Evolutionary conservation across 2,797 vertebrate genomes (phyloP).

Genomic region (Pseudocheirus occidentalis): DNA sequence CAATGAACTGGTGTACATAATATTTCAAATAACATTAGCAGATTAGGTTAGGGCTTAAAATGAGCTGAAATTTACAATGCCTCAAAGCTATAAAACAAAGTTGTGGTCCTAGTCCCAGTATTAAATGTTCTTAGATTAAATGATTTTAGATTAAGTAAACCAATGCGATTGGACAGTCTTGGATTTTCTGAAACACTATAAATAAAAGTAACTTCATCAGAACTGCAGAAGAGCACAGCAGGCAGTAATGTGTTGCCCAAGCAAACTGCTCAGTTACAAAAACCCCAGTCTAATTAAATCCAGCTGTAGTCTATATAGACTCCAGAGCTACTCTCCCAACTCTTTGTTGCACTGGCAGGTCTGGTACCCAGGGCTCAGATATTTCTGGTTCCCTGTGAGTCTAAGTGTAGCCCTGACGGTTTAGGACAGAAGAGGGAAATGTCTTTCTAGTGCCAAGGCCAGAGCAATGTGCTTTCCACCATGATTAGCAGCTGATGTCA

Average conservation of each 20-base stretch:
- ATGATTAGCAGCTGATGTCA: background rate
- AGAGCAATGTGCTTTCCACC: background rate
- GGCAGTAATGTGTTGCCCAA: background rate
- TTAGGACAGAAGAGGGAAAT: background rate
- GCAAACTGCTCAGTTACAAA: background rate
- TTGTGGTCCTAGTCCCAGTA: constrained; percentile 18
- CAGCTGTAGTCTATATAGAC: background rate
- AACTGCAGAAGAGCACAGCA: background rate
- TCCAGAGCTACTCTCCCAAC: background rate
- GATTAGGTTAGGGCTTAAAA: constrained; percentile 47
- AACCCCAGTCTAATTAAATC: background rate
- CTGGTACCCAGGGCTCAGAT: background rate
- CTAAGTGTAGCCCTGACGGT: background rate
- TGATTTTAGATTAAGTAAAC: constrained; percentile 30
- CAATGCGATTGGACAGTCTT: background rate
- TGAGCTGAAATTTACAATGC: constrained; percentile 37
- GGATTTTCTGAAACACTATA: background rate
- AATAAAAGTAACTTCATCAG: background rate
- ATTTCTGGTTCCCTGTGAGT: background rate
- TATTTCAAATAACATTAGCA: constrained; percentile 55
- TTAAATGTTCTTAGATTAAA: constrained; percentile 48
- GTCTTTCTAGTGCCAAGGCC: background rate
- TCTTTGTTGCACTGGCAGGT: background rate
- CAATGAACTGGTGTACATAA: constrained; percentile 45
- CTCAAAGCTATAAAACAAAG: constrained; percentile 39